A percentile compares a stretch with the other conserved stretches of the same genome.
Conservation (phyloP, 23 tunicate genomes). For the Oikopleura dioica region DNA sequence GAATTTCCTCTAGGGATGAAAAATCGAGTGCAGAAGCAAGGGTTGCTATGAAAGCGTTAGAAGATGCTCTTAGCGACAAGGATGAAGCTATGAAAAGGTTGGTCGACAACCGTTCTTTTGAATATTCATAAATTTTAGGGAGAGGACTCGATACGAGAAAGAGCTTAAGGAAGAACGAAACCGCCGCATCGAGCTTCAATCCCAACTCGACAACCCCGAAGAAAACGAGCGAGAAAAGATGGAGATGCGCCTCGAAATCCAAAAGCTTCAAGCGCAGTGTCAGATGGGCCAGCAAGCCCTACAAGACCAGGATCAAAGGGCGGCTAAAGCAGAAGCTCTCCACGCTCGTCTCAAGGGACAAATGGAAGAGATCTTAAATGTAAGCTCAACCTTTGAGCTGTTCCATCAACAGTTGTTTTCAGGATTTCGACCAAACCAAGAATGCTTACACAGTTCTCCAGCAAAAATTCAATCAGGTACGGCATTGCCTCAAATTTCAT, state of each 20-base stretch:
- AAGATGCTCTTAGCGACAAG: background rate
- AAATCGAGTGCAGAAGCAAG: background rate
- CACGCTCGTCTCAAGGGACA: background rate
- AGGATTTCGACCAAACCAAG: background rate
- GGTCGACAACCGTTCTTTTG: no score
- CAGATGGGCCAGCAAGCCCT: background rate
- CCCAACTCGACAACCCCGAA: background rate
- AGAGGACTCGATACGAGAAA: background rate
- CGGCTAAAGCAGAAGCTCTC: background rate
- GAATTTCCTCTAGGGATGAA: background rate
- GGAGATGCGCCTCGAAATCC: background rate
- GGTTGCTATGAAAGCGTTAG: background rate
- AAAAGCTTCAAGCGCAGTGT: background rate
- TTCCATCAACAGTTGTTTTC: background rate
- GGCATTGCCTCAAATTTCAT: no score
- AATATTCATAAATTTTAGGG: no score
- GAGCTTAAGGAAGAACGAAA: background rate
- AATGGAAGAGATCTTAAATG: constrained; percentile 12
- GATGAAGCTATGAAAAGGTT: background rate
- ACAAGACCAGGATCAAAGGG: background rate
- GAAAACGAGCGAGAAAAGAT: background rate
- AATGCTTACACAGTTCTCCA: background rate
- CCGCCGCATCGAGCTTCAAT: background rate
- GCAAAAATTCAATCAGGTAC: background rate
- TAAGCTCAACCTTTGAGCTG: background rate